Conservation (phyloP, 2,113 vertebrate species). For the Elaphurus davidianus region DNA sequence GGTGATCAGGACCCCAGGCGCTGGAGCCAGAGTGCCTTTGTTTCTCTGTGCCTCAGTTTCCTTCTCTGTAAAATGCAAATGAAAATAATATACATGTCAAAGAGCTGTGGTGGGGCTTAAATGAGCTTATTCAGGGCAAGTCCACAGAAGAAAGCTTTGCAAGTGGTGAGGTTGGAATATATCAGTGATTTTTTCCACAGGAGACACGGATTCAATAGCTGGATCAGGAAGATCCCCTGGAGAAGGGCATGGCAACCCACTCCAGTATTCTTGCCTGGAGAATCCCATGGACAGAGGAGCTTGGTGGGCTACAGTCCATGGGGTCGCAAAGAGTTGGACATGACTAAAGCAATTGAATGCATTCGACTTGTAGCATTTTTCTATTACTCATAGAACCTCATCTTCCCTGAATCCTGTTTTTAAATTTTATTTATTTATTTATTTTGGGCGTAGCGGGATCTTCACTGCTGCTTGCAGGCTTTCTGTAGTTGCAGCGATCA, state of each 20-base stretch:
- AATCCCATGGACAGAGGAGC: neutral
- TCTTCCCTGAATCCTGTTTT: neutral
- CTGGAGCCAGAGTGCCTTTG: neutral
- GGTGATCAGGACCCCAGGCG: neutral
- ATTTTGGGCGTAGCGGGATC: rapidly evolving
- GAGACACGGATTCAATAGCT: neutral
- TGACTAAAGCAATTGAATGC: neutral
- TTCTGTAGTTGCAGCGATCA: neutral
- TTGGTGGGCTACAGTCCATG: neutral
- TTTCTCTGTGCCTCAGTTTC: neutral
- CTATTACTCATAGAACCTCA: neutral
- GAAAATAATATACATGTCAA: neutral
- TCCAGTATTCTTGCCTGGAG: neutral
- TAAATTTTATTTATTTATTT: neutral
- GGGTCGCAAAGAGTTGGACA: neutral
- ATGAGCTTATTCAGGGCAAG: neutral
- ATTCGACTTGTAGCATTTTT: neutral
- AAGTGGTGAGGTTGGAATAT: neutral
- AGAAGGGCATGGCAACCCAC: neutral
- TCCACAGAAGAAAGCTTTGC: neutral
- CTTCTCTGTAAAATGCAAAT: neutral
- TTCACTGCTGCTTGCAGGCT: neutral
- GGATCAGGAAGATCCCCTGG: neutral
- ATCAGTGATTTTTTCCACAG: neutral
- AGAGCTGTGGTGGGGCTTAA: neutral